These are phyloP conservation scores for Marmota monax DNA, from an alignment of 2,113 vertebrate genomes.

Conservation along the genomic window DNA sequence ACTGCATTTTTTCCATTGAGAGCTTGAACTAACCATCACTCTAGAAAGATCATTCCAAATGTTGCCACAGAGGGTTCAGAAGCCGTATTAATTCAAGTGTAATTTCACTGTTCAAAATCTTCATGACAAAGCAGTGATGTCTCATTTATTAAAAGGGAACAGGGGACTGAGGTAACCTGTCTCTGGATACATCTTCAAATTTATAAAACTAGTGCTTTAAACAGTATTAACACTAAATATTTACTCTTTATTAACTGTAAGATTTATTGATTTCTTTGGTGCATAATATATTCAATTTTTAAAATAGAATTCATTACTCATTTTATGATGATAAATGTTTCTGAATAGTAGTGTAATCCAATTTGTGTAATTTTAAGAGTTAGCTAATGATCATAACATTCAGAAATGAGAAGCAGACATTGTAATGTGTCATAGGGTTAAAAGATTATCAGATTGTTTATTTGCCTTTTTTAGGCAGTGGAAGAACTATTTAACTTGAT, in stretches of 20 bases:
- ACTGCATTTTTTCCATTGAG: neutral
- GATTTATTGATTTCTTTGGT: neutral
- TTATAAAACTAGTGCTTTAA: conserved; percentile 44
- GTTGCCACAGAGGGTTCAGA: conserved; percentile 23
- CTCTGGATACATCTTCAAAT: neutral
- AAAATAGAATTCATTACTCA: conserved; percentile 49
- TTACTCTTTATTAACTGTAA: conserved; percentile 27
- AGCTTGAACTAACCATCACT: neutral
- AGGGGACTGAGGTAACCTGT: neutral
- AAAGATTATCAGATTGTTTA: conserved; percentile 30
- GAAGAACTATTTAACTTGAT: conserved; percentile 99
- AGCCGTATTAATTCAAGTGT: conserved; percentile 14
- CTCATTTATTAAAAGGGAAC: neutral
- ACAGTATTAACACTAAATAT: neutral
- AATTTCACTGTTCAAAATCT: neutral
- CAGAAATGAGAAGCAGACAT: neutral
- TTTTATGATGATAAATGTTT: conserved; percentile 29
- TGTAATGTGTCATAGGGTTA: neutral
- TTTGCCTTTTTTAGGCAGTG: conserved; percentile 91
- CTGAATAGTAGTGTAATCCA: neutral
- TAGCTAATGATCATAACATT: conserved; percentile 8
- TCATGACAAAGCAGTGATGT: conserved; percentile 49
- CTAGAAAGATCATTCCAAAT: conserved; percentile 49
- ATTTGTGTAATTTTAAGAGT: conserved; percentile 39
- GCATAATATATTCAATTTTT: neutral